These are phyloP conservation scores for Gobius niger DNA, from an alignment of 2,113 vertebrate genomes.

Conservation along the genomic window DNA sequence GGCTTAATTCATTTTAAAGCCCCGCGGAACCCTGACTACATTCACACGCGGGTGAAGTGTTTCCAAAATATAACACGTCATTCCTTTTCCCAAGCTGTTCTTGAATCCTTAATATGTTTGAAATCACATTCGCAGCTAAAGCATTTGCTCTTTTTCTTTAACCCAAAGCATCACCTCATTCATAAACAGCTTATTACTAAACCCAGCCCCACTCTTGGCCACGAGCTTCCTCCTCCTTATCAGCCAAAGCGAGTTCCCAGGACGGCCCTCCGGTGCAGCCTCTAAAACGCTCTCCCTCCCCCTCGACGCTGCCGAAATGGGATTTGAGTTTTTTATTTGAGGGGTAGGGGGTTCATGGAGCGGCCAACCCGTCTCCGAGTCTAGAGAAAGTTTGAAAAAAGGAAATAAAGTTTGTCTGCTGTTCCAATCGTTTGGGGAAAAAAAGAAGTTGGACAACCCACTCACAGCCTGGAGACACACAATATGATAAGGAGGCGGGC, in stretches of 20 bases:
- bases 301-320: slow-evolving; percentile 56
- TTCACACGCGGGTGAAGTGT: too few relatives aligned
- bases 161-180: slow-evolving; percentile 20
- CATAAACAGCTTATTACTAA: slow-evolving; percentile 59
- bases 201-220: slow-evolving; percentile 70
- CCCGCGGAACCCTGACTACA: too few relatives aligned
- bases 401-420: slow-evolving; percentile 54
- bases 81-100: too few relatives aligned
- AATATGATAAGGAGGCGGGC: slow-evolving; percentile 56
- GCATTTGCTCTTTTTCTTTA: too few relatives aligned
- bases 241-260: slow-evolving; percentile 61
- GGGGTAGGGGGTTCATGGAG: slow-evolving; percentile 64
- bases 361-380: slow-evolving; percentile 62
- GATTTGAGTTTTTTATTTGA: slow-evolving; percentile 54
- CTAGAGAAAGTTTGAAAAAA: slow-evolving; percentile 1
- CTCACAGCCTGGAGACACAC: slow-evolving; percentile 57
- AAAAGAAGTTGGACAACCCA: slow-evolving; percentile 43
- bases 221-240: slow-evolving; percentile 76
- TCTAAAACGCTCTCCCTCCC: slow-evolving; percentile 1
- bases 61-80: too few relatives aligned
- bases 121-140: too few relatives aligned
- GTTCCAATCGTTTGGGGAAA: slow-evolving; percentile 55
- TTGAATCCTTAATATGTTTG: too few relatives aligned
- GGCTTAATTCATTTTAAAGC: too few relatives aligned
- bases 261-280: slow-evolving; percentile 16